Base-by-base conservation (phyloP, 2,113 vertebrate genomes). In the Indri indri region DNA sequence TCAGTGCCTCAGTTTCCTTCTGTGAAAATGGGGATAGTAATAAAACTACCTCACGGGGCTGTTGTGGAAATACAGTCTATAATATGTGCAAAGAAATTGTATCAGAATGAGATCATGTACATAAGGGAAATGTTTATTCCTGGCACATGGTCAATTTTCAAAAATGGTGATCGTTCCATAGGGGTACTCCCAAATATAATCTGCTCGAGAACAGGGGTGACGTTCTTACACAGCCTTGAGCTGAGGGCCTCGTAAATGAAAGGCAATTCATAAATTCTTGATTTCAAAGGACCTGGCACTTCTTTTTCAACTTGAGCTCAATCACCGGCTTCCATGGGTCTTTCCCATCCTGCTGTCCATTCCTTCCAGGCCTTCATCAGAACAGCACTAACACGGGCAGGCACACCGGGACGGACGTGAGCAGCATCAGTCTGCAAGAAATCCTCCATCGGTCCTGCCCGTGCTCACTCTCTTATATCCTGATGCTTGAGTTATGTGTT, bases 301-400 rank as follows among this genome's bases (percentile, higher is more conserved):
- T 50, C 77, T 68, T 27, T 32, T 59, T 68, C 68, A 59, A 6
- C 32, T 42, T 45, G 30, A 54, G 42, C 45, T 63, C 86, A 11
- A 8, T 1, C 50, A 40, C 5, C 54, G 18, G 73, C n/a, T 61
- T 30, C 6, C 18, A 0, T 4, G 57, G 80, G 12, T 71, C 16
- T 18, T 83, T 85, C 34, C 37, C 34, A 1, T 32, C n/a, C 40
- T 14, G 8, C 47, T 40, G 25, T 63, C 45, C 11, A 0, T 32
- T 12, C 63, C 79, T 70, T 14, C 10, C 8, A 17, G 65, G 71
- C 22, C 30, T 14, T 45, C 40, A 27, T 57, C 13, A 11, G 74
- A 77, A 68, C 17, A 11, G 57, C 85, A 57, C 0, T 0, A 12
- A 63, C 3, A 0, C 0, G 32, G 61, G 20, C 5, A 11, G n/a